These are phyloP conservation scores for Pollicipes pollicipes DNA, from an alignment of 1,140 invertebrate genomes.

Conservation along the genomic window DNA sequence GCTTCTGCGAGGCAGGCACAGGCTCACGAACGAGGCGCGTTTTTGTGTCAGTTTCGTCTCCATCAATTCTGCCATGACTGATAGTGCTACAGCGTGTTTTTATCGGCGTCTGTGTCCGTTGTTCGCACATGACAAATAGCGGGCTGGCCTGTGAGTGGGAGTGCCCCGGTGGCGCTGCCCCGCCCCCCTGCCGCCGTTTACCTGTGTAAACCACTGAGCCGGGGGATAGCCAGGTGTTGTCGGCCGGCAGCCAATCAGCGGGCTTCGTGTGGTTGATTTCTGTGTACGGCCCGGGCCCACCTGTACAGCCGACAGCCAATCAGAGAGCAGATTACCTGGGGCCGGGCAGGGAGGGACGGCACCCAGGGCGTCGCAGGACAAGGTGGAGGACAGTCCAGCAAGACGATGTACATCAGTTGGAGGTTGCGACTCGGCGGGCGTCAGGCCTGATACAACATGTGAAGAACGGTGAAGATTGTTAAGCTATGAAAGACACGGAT, in stretches of 20 bases:
- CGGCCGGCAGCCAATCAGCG: neutral
- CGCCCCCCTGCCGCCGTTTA: neutral
- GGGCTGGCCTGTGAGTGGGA: neutral
- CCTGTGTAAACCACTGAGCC: neutral
- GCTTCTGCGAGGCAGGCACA: too few species aligned
- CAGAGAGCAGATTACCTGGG: neutral
- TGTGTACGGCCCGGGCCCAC: neutral
- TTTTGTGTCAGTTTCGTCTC: neutral
- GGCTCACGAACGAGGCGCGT: too few species aligned
- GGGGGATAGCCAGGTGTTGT: neutral
- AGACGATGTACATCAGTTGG: too few species aligned
- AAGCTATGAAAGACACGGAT: too few species aligned
- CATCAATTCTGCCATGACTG: neutral
- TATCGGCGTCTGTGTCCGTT: neutral
- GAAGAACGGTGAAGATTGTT: too few species aligned
- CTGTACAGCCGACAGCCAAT: neutral
- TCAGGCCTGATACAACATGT: too few species aligned
- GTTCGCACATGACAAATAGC: neutral
- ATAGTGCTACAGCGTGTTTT: neutral
- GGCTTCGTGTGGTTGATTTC: neutral
- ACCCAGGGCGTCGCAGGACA: too few species aligned
- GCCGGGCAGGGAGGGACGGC: too few species aligned
- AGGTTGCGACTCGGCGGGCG: too few species aligned
- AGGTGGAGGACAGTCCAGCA: too few species aligned
- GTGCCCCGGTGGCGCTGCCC: neutral